Evolutionary conservation across 2,113 vertebrate genomes (phyloP).

Genomic region (Pterocles gutturalis): DNA sequence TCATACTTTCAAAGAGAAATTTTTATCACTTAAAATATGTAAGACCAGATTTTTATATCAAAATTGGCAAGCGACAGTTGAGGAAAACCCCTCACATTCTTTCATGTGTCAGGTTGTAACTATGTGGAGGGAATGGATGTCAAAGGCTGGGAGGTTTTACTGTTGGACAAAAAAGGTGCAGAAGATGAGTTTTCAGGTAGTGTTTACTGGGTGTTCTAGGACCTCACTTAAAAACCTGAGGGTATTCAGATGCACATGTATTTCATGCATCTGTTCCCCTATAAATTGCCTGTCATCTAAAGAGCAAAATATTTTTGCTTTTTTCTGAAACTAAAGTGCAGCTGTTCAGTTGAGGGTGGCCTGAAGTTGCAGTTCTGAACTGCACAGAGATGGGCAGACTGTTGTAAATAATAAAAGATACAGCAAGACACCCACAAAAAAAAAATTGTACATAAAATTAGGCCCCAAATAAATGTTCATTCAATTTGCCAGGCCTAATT

Average conservation of each 20-base stretch:
- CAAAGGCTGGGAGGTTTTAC: not conserved
- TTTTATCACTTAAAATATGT: not conserved
- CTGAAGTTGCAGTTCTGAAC: not conserved
- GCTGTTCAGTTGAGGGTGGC: not conserved
- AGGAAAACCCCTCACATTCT: not conserved
- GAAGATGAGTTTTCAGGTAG: not conserved
- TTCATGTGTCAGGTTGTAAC: not conserved
- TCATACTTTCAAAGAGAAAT: not conserved
- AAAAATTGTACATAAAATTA: not conserved
- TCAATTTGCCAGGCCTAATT: not conserved
- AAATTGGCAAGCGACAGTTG: not conserved
- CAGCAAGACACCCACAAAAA: not conserved
- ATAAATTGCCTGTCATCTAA: not conserved
- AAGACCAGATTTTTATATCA: not conserved
- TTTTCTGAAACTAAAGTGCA: not conserved
- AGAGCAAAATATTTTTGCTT: not conserved
- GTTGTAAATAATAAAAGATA: not conserved
- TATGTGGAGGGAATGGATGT: not conserved
- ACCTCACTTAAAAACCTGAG: not conserved
- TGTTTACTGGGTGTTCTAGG: not conserved
- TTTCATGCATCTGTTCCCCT: not conserved
- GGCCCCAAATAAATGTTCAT: not conserved
- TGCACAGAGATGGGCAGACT: not conserved
- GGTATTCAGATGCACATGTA: not conserved
- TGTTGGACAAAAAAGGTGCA: not conserved